These are phyloP conservation scores for Hormiphora californensis DNA, from an alignment of 37 sponge, comb jelly and placozoan genomes.

Conservation along the genomic window DNA sequence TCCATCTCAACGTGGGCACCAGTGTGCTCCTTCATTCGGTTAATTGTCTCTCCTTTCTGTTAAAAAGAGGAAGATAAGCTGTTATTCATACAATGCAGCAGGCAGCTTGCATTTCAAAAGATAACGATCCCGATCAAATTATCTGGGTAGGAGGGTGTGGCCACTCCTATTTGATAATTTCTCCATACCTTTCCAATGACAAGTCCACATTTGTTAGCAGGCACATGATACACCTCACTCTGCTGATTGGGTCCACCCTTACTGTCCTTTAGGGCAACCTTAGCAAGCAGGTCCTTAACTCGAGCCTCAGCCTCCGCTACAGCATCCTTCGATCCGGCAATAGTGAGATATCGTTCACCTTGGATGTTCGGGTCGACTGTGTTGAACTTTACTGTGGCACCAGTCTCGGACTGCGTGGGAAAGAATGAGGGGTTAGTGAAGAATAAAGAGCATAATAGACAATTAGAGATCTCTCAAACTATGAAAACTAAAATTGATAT, in stretches of 20 bases:
- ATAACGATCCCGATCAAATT: too few relatives aligned
- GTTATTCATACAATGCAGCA: too few relatives aligned
- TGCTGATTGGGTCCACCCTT: background rate
- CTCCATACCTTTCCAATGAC: conserved; percentile 91
- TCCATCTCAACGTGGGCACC: conserved; percentile 89
- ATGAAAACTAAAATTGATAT: too few relatives aligned
- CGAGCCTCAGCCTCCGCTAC: conserved; percentile 20
- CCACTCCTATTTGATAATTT: too few relatives aligned
- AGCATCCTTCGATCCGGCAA: conserved; percentile 13
- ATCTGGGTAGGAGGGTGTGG: too few relatives aligned
- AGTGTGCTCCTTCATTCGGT: conserved; percentile 81
- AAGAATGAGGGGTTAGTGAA: too few relatives aligned
- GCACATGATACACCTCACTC: conserved; percentile 61
- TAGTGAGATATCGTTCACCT: conserved; percentile 3
- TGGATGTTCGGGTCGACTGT: conserved; percentile 35
- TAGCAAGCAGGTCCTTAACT: conserved; percentile 40
- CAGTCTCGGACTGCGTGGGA: conserved; percentile 50
- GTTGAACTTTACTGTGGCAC: conserved; percentile 46
- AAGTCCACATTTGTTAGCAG: conserved; percentile 84
- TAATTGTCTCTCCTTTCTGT: conserved; percentile 81
- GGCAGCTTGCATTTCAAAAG: too few relatives aligned
- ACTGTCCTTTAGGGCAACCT: background rate
- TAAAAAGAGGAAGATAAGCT: background rate
- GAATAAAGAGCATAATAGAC: too few relatives aligned
- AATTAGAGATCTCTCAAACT: too few relatives aligned